These are phyloP conservation scores for Stylophora pistillata DNA, from an alignment of 64 coral and sea anemone genomes.

Conservation along the genomic window DNA sequence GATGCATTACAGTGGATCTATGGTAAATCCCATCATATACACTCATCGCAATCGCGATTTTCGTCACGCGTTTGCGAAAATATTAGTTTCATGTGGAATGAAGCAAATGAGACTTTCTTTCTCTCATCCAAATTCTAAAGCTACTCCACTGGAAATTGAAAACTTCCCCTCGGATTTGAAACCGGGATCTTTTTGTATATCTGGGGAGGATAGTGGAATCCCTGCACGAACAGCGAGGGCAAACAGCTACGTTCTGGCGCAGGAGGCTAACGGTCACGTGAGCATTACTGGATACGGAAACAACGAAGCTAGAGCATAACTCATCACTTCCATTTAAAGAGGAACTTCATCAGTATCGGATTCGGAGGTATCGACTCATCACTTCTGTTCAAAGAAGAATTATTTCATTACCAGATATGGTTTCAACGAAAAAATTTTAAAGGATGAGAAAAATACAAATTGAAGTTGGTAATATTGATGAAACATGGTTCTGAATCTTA, in stretches of 20 bases:
- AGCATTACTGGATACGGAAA: background rate
- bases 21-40: constrained; percentile 88
- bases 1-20: constrained; percentile 95
- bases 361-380: too few relatives aligned
- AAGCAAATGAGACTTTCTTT: background rate
- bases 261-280: background rate
- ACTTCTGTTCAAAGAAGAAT: too few relatives aligned
- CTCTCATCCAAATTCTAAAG: constrained; percentile 1
- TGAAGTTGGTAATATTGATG: too few relatives aligned
- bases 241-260: constrained; percentile 11
- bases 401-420: too few relatives aligned
- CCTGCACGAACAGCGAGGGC: background rate
- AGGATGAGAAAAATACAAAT: too few relatives aligned
- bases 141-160: background rate
- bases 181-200: background rate
- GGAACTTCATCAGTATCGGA: too few relatives aligned
- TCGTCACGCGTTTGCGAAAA: constrained; percentile 56
- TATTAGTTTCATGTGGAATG: constrained; percentile 38
- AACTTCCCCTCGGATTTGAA: constrained; percentile 8
- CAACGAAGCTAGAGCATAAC: constrained; percentile 22
- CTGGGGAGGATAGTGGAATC: background rate
- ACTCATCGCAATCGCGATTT: constrained; percentile 87
- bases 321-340: background rate
- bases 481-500: too few relatives aligned
- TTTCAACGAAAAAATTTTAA: too few relatives aligned